phyloP scores from a whole-genome alignment of 2,113 vertebrate species.

The Zosterops borbonicus region DNA sequence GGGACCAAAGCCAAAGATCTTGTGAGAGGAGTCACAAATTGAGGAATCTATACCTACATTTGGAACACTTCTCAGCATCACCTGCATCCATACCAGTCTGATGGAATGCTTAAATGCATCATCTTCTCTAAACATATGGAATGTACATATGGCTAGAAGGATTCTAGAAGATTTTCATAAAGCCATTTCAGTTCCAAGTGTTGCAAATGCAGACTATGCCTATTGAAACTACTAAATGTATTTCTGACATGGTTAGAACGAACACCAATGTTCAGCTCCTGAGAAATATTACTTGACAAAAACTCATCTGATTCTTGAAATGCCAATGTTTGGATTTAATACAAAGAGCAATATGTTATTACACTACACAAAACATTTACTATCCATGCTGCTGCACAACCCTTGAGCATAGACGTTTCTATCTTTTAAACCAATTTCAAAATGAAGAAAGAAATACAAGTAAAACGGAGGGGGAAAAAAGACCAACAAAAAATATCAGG shows the following conservation, averaged over 20 bases:
- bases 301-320: not conserved
- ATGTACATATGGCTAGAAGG: not conserved
- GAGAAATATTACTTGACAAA: not conserved
- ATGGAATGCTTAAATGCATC: not conserved
- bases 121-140: not conserved
- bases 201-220: not conserved
- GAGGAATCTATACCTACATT: not conserved
- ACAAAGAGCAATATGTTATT: not conserved
- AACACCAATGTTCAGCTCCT: not conserved
- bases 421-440: not conserved
- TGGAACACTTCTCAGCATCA: not conserved
- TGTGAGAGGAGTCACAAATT: fast-evolving
- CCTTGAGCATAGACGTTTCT: not conserved
- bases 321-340: not conserved
- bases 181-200: not conserved
- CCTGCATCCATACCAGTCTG: not conserved
- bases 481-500: not conserved
- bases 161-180: not conserved
- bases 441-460: not conserved
- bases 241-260: not conserved
- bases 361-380: not conserved
- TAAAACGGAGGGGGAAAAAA: not conserved
- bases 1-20: not conserved
- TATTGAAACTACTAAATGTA: not conserved
- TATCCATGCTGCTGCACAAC: not conserved